phyloP scores from a whole-genome alignment of 1,140 invertebrate species.

The Diorhabda sublineata region DNA sequence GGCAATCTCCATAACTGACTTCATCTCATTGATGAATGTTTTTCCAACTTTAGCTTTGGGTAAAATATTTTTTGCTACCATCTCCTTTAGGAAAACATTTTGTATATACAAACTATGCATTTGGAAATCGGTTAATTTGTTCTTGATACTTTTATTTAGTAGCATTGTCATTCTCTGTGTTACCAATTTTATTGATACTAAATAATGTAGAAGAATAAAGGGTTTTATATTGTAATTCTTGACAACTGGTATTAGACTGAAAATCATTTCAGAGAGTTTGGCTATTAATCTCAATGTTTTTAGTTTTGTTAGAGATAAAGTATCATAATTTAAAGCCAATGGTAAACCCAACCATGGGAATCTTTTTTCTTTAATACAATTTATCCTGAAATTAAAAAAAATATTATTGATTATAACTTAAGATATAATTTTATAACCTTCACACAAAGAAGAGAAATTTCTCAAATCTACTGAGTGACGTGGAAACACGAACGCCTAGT shows the following conservation, averaged over 20 bases:
- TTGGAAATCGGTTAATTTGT: conserved; percentile 33
- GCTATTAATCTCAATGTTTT: conserved; percentile 36
- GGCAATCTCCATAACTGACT: conserved; percentile 29
- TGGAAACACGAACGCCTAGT: no score
- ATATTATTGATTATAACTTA: neutral
- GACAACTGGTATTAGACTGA: conserved; percentile 26
- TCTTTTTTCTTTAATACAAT: conserved; percentile 35
- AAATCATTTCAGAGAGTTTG: conserved; percentile 37
- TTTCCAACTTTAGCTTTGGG: conserved; percentile 31
- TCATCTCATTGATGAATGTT: conserved; percentile 34
- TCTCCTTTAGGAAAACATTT: conserved; percentile 40
- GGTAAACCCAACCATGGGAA: conserved; percentile 37
- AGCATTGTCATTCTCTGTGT: conserved; percentile 30
- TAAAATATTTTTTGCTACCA: conserved; percentile 32
- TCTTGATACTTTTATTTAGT: conserved; percentile 24
- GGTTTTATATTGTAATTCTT: conserved; percentile 36
- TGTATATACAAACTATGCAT: conserved; percentile 31
- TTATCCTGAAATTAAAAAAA: conserved; percentile 21
- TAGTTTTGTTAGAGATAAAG: conserved; percentile 27
- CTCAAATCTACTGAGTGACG: no score
- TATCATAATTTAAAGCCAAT: conserved; percentile 31
- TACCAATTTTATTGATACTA: conserved; percentile 35
- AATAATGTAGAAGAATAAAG: conserved; percentile 34
- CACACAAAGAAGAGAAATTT: no score
- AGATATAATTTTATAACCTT: no score